Evolutionary conservation across 2,113 vertebrate species (phyloP).

Genomic region (Pelecanoides urinatrix): DNA sequence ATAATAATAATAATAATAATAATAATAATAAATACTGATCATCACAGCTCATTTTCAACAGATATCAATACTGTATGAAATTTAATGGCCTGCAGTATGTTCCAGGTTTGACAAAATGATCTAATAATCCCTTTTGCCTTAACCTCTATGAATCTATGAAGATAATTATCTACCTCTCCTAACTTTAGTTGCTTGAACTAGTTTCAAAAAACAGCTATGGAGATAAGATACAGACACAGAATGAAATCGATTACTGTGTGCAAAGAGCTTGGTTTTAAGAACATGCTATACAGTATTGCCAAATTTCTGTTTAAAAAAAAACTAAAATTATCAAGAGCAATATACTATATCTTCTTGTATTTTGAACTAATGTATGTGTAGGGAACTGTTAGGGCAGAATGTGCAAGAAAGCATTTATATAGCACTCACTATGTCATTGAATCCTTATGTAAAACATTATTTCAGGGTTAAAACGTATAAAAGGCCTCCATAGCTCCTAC

Average conservation of each 20-base stretch:
- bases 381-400: neutral
- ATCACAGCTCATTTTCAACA: neutral
- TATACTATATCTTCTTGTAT: neutral
- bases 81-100: neutral
- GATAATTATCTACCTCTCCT: neutral
- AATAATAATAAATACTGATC: neutral
- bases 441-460: neutral
- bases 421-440: neutral
- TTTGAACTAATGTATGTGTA: neutral
- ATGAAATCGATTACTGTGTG: neutral
- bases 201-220: neutral
- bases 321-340: neutral
- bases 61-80: neutral
- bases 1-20: no score
- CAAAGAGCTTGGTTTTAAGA: neutral
- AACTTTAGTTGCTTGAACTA: neutral
- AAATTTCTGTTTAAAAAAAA: neutral
- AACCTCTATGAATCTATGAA: neutral
- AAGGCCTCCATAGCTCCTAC: fast-evolving
- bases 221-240: neutral
- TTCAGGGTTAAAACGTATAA: neutral
- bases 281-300: neutral
- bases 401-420: neutral
- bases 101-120: neutral
- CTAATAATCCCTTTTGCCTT: neutral